Percentiles rank a stretch among this genome's conserved stretches.
phyloP scores from a whole-genome alignment of 1,140 invertebrate genomes.

The Euura saliciscinereae region DNA sequence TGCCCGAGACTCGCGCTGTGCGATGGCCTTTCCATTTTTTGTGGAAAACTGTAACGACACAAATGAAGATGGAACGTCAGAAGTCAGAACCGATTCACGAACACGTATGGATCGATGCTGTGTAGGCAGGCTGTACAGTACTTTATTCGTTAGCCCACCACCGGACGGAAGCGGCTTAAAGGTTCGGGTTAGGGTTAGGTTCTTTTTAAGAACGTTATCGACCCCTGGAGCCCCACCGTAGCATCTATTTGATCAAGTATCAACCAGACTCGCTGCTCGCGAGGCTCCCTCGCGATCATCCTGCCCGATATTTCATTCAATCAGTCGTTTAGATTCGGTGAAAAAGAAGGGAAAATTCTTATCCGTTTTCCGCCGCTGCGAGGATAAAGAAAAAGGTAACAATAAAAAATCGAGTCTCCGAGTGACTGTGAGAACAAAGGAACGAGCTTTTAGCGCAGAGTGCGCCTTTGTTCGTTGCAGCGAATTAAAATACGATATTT shows the following conservation, averaged over 20 bases:
- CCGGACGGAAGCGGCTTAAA: not conserved
- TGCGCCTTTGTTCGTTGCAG: not conserved
- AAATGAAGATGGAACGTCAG: not conserved
- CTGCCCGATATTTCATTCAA: too few species aligned
- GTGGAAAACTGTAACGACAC: constrained; percentile 58
- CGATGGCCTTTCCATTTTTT: constrained; percentile 63
- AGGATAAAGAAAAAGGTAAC: too few species aligned
- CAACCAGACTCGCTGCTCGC: too few species aligned
- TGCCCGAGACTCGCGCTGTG: constrained; percentile 44
- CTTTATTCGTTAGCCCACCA: not conserved
- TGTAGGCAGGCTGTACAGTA: not conserved
- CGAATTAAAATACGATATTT: not conserved
- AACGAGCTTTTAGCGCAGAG: not conserved
- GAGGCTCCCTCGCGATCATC: too few species aligned
- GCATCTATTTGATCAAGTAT: not conserved
- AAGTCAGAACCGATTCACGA: not conserved
- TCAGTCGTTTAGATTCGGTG: too few species aligned
- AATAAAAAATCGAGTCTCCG: too few species aligned
- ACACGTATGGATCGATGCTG: not conserved
- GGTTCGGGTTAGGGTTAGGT: not conserved
- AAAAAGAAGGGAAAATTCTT: too few species aligned
- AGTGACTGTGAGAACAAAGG: not conserved
- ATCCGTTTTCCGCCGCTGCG: too few species aligned
- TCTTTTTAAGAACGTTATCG: not conserved
- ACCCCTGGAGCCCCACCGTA: not conserved